These are phyloP conservation scores for Cinclus mexicanus DNA, from an alignment of 2,113 vertebrate species.

Conservation along the genomic window DNA sequence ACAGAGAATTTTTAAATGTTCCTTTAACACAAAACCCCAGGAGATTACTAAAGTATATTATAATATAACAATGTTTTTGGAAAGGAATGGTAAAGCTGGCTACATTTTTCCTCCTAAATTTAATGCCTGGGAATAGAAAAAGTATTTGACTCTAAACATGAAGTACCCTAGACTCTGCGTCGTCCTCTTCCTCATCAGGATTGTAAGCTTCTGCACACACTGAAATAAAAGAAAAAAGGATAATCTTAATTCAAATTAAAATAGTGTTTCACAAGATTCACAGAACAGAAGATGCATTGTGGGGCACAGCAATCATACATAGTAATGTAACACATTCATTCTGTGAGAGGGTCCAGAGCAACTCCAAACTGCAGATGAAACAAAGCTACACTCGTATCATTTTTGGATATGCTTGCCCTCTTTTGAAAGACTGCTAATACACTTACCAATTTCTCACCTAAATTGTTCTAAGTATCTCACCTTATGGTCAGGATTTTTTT, in stretches of 20 bases:
- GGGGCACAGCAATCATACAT: not conserved
- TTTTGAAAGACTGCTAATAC: not conserved
- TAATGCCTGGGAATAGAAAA: not conserved
- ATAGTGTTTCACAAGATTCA: not conserved
- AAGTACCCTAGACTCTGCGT: conserved; percentile 90
- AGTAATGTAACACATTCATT: not conserved
- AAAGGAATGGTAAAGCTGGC: not conserved
- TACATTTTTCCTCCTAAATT: not conserved
- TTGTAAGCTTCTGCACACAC: conserved; percentile 98
- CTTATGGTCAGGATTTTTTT: not conserved
- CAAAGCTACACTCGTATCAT: not conserved
- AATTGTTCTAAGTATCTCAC: not conserved
- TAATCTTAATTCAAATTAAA: conserved; percentile 9
- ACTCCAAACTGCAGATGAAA: not conserved
- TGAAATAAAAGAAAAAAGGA: conserved; percentile 65
- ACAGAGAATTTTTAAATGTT: not conserved
- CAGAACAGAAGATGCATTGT: not conserved
- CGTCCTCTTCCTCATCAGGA: conserved; percentile 97
- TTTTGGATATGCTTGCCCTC: not conserved
- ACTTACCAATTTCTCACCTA: not conserved
- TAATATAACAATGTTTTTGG: not conserved
- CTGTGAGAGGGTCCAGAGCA: not conserved
- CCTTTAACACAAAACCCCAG: not conserved
- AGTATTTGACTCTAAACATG: not conserved
- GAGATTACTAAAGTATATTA: not conserved